These are phyloP conservation scores for Desmodus rotundus DNA, from an alignment of 2,113 vertebrate species.

Conservation along the genomic window DNA sequence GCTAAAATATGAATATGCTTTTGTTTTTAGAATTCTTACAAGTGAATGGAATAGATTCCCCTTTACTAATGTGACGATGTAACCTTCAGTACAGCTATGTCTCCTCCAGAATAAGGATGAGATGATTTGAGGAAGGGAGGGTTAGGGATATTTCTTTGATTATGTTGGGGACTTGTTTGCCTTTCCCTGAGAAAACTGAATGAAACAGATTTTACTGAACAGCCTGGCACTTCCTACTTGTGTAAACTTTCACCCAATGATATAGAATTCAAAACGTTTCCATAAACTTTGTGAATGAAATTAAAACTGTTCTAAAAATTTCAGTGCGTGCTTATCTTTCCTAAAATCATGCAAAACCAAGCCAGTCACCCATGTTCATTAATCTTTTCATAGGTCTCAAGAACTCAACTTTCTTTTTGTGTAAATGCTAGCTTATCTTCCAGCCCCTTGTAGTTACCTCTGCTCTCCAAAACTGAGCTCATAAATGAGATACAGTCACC, in stretches of 20 bases:
- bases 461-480: background rate
- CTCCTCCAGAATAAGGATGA: background rate
- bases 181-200: background rate
- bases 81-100: background rate
- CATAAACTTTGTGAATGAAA: background rate
- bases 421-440: background rate
- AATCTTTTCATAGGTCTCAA: background rate
- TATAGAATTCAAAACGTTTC: background rate
- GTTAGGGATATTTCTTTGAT: background rate
- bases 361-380: background rate
- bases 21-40: background rate
- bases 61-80: background rate
- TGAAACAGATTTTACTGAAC: background rate
- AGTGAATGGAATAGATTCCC: background rate
- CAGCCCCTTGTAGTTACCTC: background rate
- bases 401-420: background rate
- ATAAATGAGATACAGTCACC: background rate
- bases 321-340: background rate
- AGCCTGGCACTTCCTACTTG: background rate
- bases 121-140: background rate
- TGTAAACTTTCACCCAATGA: background rate
- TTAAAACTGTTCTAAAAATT: background rate
- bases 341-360: background rate
- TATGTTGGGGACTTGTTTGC: background rate
- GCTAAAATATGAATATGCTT: conserved; percentile 11